phyloP scores from a whole-genome alignment of 2,113 vertebrate genomes.

The Varanus komodoensis region DNA sequence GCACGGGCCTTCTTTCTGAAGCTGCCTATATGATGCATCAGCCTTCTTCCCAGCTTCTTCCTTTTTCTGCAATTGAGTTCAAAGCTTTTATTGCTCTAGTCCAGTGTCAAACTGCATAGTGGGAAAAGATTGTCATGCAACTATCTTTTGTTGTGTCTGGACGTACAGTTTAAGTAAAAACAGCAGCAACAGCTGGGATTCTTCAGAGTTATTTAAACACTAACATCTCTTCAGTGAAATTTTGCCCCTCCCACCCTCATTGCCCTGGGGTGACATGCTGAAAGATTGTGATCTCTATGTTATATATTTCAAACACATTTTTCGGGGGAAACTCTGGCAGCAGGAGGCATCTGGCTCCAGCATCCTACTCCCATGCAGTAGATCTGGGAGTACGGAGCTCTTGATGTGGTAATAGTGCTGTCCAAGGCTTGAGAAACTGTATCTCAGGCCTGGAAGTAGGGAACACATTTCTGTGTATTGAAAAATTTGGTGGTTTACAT shows the following conservation, averaged over 20 bases:
- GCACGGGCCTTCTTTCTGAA: background rate
- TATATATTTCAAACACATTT: slow-evolving; percentile 28
- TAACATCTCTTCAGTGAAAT: slow-evolving; percentile 22
- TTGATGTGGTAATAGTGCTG: background rate
- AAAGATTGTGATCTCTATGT: slow-evolving; percentile 27
- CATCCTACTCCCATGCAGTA: background rate
- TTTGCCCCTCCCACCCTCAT: background rate
- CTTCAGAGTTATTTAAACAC: slow-evolving; percentile 42
- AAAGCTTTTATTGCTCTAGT: background rate
- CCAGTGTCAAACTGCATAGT: background rate
- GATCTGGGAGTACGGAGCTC: background rate
- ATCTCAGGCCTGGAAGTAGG: background rate
- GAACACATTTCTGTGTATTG: background rate
- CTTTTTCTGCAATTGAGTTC: background rate
- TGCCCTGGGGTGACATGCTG: slow-evolving; percentile 25
- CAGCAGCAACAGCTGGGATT: slow-evolving; percentile 32
- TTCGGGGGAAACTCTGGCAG: slow-evolving; percentile 20
- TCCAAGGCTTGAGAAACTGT: background rate
- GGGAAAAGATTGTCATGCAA: background rate
- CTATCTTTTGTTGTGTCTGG: slow-evolving; percentile 34
- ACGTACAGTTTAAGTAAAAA: slow-evolving; percentile 19
- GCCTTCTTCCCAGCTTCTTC: background rate
- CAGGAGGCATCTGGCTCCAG: background rate
- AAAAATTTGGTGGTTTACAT: background rate
- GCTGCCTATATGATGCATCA: background rate